Base-by-base conservation (phyloP, 2,113 vertebrate species). In the Tringa solitaria region DNA sequence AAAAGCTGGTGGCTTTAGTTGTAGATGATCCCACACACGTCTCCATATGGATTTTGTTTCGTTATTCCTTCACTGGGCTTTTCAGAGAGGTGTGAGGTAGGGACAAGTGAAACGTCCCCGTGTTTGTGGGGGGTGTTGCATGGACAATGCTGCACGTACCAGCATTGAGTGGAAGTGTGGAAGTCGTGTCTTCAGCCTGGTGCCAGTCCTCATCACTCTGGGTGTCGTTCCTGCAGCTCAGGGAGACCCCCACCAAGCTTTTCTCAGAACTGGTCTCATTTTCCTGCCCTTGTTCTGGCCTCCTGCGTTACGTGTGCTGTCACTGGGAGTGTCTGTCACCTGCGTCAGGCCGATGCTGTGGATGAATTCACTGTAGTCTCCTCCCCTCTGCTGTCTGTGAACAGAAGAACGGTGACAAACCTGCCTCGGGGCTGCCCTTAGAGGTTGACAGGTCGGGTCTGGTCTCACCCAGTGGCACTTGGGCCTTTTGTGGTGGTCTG, bases 121-220 rank as follows among this genome's bases (percentile, higher is more conserved):
- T 1, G 1, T 26, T 53, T 30, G 51, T 21, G 46, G 22, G 45
- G 46, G 11, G 23, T 12, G 21, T 48, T 48, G 46, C 46, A 23
- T 23, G 22, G 46, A 22, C 46, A 48, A 48, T 12, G 46, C 46
- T 48, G 46, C 46, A 48, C 2, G 9, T 46, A 15, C 20, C 46
- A 16, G 28, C 30, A 2, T 5, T 26, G 59, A 14, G 37, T 4
- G 33, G 41, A 28, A 60, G 59, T 0, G 20, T 15, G 15, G 22
- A 32, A 48, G 21, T 11, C 0, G 0, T 22, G 24, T 14, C 46
- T 35, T 70, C 65, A 32, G 2, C 54, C 41, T 22, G 0, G 2
- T 32, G 74, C 43, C 12, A 9, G 57, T 27, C 4, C 1, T 46
- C 14, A 14, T 59, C 13, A 0, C 41, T 37, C 46, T 17, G 51